Evolutionary conservation across 2,797 vertebrate species (phyloP).

Genomic region (Malurus leucopterus): DNA sequence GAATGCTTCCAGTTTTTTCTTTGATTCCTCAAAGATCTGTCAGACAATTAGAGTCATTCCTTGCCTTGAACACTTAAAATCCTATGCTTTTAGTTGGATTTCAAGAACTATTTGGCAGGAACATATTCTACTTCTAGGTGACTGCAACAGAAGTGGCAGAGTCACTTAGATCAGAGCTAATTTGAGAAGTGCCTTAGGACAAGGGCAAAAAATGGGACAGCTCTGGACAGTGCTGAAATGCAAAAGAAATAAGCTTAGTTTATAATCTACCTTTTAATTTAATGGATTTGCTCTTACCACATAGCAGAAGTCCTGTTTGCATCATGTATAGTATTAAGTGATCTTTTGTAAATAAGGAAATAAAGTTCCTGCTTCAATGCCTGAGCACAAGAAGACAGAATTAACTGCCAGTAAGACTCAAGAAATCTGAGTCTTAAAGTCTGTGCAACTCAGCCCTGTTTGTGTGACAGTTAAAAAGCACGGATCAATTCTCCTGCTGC

Average conservation of each 20-base stretch:
- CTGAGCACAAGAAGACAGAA: neutral
- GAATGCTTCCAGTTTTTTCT: neutral
- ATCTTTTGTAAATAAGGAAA: neutral
- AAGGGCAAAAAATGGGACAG: neutral
- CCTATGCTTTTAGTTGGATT: neutral
- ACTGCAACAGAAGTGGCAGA: neutral
- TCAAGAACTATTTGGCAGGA: neutral
- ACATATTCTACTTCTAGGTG: neutral
- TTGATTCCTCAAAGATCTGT: neutral
- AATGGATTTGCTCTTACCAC: neutral
- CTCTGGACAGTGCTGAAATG: neutral
- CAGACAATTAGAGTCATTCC: neutral
- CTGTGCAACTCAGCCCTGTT: neutral
- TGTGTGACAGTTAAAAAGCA: neutral
- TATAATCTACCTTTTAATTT: neutral
- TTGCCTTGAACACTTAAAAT: neutral
- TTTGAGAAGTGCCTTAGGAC: neutral
- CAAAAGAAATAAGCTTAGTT: neutral
- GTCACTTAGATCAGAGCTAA: conserved; percentile 21
- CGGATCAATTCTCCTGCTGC: neutral
- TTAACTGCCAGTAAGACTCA: neutral
- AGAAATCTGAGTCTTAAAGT: neutral
- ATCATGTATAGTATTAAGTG: neutral
- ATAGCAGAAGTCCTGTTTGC: neutral
- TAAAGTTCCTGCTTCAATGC: neutral